A percentile compares a stretch with the other conserved stretches of the same genome.
phyloP scores from a whole-genome alignment of 2,113 vertebrate genomes.

The Sinocyclocheilus grahami region DNA sequence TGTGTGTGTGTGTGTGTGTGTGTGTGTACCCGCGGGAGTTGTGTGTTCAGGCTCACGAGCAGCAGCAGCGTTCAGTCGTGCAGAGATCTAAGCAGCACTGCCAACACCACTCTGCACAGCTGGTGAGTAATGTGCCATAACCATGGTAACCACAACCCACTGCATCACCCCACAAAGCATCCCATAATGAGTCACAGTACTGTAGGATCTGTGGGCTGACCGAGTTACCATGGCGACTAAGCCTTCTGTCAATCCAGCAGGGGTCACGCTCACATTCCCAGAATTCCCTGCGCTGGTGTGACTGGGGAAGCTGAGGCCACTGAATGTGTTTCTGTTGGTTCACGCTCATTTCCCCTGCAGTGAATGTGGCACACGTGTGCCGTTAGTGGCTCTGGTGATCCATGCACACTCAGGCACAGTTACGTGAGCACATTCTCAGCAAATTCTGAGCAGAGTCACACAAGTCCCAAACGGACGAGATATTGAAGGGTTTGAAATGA shows the following conservation, averaged over 20 bases:
- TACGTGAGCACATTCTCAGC: too few relatives aligned
- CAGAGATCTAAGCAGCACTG: slow-evolving; percentile 71
- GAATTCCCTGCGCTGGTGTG: too few relatives aligned
- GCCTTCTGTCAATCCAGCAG: background rate
- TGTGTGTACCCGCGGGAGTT: slow-evolving; percentile 79
- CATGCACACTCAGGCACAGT: too few relatives aligned
- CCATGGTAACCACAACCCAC: slow-evolving; percentile 52
- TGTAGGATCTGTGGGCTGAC: background rate
- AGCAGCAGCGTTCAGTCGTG: slow-evolving; percentile 76
- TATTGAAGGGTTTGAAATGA: too few relatives aligned
- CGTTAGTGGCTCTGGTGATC: too few relatives aligned
- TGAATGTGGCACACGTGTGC: too few relatives aligned
- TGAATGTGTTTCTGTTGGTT: too few relatives aligned
- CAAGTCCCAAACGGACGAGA: too few relatives aligned
- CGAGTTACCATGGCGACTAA: background rate
- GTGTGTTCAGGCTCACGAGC: slow-evolving; percentile 81
- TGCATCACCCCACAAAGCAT: slow-evolving; percentile 7
- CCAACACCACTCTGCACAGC: slow-evolving; percentile 87
- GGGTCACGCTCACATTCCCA: background rate
- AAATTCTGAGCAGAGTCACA: too few relatives aligned
- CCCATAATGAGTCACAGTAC: slow-evolving; percentile 16
- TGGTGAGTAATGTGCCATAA: slow-evolving; percentile 76
- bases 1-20: slow-evolving; percentile 43
- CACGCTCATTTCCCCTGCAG: too few relatives aligned
- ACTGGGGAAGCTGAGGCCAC: too few relatives aligned